Base-by-base conservation (phyloP, 2,888 invertebrate species). In the Biston betularia region DNA sequence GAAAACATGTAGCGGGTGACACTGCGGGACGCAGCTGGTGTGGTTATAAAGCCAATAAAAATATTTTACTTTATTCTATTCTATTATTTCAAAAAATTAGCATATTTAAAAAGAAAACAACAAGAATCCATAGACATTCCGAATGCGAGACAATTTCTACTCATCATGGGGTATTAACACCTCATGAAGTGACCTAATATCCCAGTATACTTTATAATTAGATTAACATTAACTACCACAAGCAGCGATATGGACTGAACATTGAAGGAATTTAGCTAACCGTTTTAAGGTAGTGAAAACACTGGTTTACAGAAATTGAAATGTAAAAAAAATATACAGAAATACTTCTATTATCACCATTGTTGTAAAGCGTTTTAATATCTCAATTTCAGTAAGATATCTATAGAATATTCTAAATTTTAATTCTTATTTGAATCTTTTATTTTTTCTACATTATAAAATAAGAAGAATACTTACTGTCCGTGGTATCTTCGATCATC, bases 381-480 rank as follows among this genome's bases (percentile, higher is more conserved):
- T 45, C n/a, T 45, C 6, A 45, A 45, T 50, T n/a, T 34, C 11
- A 7, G 50, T 12, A 8, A 34, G 38, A 24, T 57, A 34, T 15
- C 11, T 7, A 6, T 14, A 0, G 12, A 38, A 7, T 48, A 38
- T 48, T 57, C 24, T 24, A 10, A 6, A 57, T 6, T 12, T 12
- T 9, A 2, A 9, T 58, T 65, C 65, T 56, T 34, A 56, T 55
- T 33, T 42, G 60, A 65, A 65, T 65, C 65, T 56, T 56, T 0
- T 45, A 11, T 6, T 1, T 11, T 24, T 10, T 33, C 8, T 24
- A 4, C 8, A 24, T 14, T 33, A 53, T 38, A 35, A 38, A 38
- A 15, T 14, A 15, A n/a, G 38, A 15, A 24, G 1, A n/a, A 55
- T 62, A 73, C 72, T 73, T n/a, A 73, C 72, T 65, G 58, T 68